A percentile compares a stretch with the other conserved stretches of the same genome.
These are phyloP conservation scores for Scaptomyza tumidula DNA, from an alignment of 2,888 invertebrate genomes.

Conservation along the genomic window DNA sequence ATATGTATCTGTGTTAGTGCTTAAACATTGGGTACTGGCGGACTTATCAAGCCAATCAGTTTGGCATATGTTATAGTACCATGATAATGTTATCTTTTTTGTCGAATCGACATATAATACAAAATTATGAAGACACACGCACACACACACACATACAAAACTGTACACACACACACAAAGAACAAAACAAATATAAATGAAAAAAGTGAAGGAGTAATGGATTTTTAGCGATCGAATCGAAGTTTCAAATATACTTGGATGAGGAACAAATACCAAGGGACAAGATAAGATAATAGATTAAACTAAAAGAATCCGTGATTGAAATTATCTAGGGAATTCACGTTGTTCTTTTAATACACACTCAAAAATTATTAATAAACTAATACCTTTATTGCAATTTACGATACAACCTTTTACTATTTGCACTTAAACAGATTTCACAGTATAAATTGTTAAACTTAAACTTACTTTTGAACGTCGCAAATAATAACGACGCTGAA, in stretches of 20 bases:
- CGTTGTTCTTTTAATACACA: too few relatives aligned
- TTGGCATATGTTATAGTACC: constrained; percentile 68
- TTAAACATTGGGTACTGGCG: constrained; percentile 26
- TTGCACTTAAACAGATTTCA: constrained; percentile 1
- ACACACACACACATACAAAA: background rate
- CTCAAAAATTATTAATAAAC: too few relatives aligned
- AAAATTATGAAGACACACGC: constrained; percentile 56
- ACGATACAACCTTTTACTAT: too few relatives aligned
- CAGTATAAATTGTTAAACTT: background rate
- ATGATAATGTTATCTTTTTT: constrained; percentile 67
- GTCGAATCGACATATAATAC: constrained; percentile 67
- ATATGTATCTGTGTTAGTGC: constrained; percentile 25
- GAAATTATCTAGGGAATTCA: background rate
- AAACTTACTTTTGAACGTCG: background rate
- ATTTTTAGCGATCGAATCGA: constrained; percentile 8
- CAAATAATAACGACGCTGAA: constrained; percentile 5
- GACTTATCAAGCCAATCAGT: constrained; percentile 72
- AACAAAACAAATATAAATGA: background rate
- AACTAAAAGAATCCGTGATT: background rate
- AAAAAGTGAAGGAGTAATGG: constrained; percentile 5
- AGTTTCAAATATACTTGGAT: constrained; percentile 15
- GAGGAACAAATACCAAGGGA: background rate
- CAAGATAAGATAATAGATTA: background rate
- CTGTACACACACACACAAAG: constrained; percentile 15
- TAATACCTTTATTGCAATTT: too few relatives aligned